Evolutionary conservation across 2,888 invertebrate species (phyloP).

Genomic region (Habroteleia sp.): DNA sequence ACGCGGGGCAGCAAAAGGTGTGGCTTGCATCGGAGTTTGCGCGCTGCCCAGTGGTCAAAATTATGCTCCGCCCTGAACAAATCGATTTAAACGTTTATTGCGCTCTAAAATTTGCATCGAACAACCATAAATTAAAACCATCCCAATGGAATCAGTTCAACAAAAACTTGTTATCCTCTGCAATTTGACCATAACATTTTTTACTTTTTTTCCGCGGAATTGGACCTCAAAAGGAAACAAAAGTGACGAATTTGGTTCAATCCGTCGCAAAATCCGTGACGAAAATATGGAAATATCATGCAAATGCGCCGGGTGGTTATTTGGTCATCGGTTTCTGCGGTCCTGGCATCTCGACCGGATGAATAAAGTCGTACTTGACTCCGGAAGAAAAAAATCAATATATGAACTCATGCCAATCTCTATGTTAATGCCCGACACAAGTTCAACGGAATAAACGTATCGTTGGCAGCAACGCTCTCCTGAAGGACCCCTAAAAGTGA

Average conservation of each 20-base stretch:
- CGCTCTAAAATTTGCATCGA: conserved; percentile 27
- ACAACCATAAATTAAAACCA: conserved; percentile 27
- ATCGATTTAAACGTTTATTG: conserved; percentile 68
- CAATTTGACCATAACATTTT: conserved; percentile 16
- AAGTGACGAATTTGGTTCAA: conserved; percentile 22
- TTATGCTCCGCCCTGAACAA: conserved; percentile 77
- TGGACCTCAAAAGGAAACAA: background rate
- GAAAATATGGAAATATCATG: conserved; percentile 37
- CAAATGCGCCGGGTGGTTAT: conserved; percentile 26
- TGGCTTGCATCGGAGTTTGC: conserved; percentile 74
- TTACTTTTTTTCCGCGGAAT: conserved; percentile 10
- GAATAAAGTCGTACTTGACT: conserved; percentile 76
- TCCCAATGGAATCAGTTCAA: background rate
- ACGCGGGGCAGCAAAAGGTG: conserved; percentile 69
- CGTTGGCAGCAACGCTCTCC: conserved; percentile 71
- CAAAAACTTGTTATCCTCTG: conserved; percentile 18
- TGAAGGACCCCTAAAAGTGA: conserved; percentile 81
- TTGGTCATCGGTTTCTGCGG: conserved; percentile 63
- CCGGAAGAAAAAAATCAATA: conserved; percentile 76
- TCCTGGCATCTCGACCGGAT: conserved; percentile 60
- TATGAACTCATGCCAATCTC: conserved; percentile 81
- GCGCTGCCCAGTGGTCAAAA: conserved; percentile 79
- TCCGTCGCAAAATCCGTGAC: conserved; percentile 19
- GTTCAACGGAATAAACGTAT: conserved; percentile 65
- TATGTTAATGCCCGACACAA: conserved; percentile 77